A percentile compares a stretch with the other conserved stretches of the same genome.
These are phyloP conservation scores for Selenia dentaria DNA, from an alignment of 2,888 invertebrate genomes.

Conservation along the genomic window DNA sequence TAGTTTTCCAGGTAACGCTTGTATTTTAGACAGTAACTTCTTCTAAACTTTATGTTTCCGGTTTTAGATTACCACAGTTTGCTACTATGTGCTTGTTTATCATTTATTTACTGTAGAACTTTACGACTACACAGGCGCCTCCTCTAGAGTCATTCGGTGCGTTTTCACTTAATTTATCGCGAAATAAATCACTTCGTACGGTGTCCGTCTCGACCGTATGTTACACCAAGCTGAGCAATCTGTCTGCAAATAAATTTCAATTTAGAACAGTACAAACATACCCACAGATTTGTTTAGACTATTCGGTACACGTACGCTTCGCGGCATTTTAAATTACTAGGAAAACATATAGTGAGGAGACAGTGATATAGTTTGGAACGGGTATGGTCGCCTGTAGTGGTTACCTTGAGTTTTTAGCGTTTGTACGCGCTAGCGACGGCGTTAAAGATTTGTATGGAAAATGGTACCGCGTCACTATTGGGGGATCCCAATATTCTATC, in stretches of 20 bases:
- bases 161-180: slow-evolving; percentile 33
- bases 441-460: too few relatives aligned
- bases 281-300: slow-evolving; percentile 51
- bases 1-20: too few relatives aligned
- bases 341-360: slow-evolving; percentile 26
- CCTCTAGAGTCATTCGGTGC: slow-evolving; percentile 8
- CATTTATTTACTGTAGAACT: slow-evolving; percentile 7
- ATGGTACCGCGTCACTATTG: too few relatives aligned
- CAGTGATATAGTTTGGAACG: neutral
- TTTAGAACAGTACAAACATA: slow-evolving; percentile 48
- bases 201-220: slow-evolving; percentile 28
- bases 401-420: too few relatives aligned
- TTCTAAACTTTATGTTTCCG: slow-evolving; percentile 11
- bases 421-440: too few relatives aligned
- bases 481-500: too few relatives aligned
- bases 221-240: slow-evolving; percentile 36
- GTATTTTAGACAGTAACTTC: neutral
- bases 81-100: slow-evolving; percentile 9
- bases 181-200: slow-evolving; percentile 39
- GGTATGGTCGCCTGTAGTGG: too few relatives aligned
- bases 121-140: slow-evolving; percentile 8
- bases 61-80: slow-evolving; percentile 2
- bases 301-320: slow-evolving; percentile 45
- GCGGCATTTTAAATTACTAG: slow-evolving; percentile 42
- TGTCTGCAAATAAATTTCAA: slow-evolving; percentile 61